Conservation (phyloP, 2,797 vertebrate species). For the Alfaro cultratus region DNA sequence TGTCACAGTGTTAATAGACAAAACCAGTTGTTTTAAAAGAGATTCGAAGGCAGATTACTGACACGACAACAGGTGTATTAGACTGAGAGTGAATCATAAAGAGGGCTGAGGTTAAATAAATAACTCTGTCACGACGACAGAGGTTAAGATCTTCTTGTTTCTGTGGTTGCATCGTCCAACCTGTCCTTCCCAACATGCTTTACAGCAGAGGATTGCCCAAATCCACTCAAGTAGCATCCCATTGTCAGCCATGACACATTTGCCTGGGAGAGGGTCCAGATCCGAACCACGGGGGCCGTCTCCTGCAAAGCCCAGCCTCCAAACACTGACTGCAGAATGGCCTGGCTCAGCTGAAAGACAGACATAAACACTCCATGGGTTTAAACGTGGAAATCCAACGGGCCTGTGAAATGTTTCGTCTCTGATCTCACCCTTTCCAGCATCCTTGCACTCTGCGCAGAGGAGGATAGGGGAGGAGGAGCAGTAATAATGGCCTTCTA, state of each 20-base stretch:
- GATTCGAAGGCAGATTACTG: conserved; percentile 34
- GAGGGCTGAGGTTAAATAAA: conserved; percentile 16
- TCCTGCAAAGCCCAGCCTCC: conserved; percentile 53
- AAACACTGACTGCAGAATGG: conserved; percentile 41
- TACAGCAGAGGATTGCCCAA: neutral
- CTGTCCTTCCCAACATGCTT: conserved; percentile 29
- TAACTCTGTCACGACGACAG: neutral
- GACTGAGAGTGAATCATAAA: conserved; percentile 8
- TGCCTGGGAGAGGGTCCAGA: conserved; percentile 45
- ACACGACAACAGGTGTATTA: conserved; percentile 15
- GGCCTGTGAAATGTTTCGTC: conserved; percentile 65
- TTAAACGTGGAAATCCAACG: conserved; percentile 69
- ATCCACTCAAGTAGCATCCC: conserved; percentile 30
- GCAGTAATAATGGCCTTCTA: conserved; percentile 31
- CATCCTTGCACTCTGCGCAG: conserved; percentile 47
- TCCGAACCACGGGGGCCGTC: conserved; percentile 47
- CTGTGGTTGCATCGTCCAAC: conserved; percentile 6
- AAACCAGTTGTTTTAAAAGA: conserved; percentile 11
- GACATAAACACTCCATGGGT: conserved; percentile 71
- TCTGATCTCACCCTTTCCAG: conserved; percentile 78
- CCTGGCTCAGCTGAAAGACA: conserved; percentile 65
- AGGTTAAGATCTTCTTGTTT: conserved; percentile 14
- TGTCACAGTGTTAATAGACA: conserved; percentile 9
- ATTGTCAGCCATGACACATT: conserved; percentile 30
- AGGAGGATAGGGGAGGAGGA: conserved; percentile 8